Base-by-base conservation (phyloP, 2,113 vertebrate genomes). In the Sinocyclocheilus anophthalmus region DNA sequence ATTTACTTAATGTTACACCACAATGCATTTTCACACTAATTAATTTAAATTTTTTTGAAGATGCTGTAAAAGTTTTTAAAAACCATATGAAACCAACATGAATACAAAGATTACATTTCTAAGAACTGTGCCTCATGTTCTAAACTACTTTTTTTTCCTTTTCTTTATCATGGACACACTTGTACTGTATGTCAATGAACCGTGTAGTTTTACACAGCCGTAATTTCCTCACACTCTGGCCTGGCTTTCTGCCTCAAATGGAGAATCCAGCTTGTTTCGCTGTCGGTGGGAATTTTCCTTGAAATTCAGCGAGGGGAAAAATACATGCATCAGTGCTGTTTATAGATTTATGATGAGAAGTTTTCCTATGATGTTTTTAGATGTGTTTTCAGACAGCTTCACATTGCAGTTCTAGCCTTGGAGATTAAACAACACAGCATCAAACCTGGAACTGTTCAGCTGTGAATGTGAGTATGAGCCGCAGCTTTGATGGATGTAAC, bases 251-350 rank as follows among this genome's bases (percentile, higher is more conserved):
- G 85, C 72, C 22, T 70, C 50, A 22, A 50, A 63, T 80, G 22
- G 77, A 80, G 55, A 61, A 80, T 83, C 24, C 53, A 81, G 48
- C 59, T 45, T 85, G 24, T 82, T n/a, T 59, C 14, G 11, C 76
- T 81, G 48, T 63, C 13, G 33, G 30, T 76, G 55, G 14, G 26
- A 69, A 20, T 57, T 59, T 76, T 45, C 55, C 37, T 84, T 37
- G 55, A 39, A 61, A 61, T 75, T 61, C 42, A 53, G 30, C 24
- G 42, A 59, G 20, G 14, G 57, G 78, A 53, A 48, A n/a, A 73
- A 76, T 13, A 39, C 6, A 33, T 72, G 79, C 57, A 37, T 24
- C 26, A 87, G 65, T 69, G 33, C 26, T 76, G 20, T 83, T 67
- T 14, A 37, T 53, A 45, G 67, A 16, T 76, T 45, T 69, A 39